Conservation (phyloP, 92 coral and sea anemone species). For the Paragorgia papillata region DNA sequence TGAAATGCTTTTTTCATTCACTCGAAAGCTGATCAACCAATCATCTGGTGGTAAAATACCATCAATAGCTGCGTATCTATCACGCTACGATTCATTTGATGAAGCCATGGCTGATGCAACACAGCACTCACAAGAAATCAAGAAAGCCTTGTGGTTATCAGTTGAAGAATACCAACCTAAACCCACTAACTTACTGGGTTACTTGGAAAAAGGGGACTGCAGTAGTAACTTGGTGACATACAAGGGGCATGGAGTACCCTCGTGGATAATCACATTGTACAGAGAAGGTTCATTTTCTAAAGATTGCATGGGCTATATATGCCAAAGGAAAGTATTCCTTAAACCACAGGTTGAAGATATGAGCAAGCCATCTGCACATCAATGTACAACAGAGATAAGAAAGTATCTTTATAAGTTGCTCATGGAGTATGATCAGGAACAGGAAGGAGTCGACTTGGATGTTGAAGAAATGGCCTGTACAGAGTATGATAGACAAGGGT, state of each 20-base stretch:
- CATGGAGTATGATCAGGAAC: no score
- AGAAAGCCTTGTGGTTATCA: constrained; percentile 58
- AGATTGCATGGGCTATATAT: constrained; percentile 51
- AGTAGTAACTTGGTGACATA: constrained; percentile 48
- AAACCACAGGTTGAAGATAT: not conserved
- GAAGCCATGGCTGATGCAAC: constrained; percentile 59
- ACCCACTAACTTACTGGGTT: constrained; percentile 39
- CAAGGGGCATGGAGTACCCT: not conserved
- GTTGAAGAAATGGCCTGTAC: no score
- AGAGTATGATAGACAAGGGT: no score
- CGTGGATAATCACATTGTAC: constrained; percentile 44
- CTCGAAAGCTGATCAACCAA: no score
- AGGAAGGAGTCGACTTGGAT: no score
- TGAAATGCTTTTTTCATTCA: constrained; percentile 44
- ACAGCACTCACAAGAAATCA: constrained; percentile 4
- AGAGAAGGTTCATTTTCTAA: constrained; percentile 69
- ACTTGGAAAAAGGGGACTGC: constrained; percentile 51
- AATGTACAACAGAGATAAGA: no score
- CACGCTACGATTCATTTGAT: constrained; percentile 36
- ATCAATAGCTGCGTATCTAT: constrained; percentile 50
- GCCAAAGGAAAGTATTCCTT: constrained; percentile 57
- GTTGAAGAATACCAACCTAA: constrained; percentile 65
- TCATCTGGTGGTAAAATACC: no score
- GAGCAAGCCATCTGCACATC: not conserved
- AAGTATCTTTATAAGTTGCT: no score